Conservation (phyloP, 2,113 vertebrate genomes). For the Gila orcuttii region DNA sequence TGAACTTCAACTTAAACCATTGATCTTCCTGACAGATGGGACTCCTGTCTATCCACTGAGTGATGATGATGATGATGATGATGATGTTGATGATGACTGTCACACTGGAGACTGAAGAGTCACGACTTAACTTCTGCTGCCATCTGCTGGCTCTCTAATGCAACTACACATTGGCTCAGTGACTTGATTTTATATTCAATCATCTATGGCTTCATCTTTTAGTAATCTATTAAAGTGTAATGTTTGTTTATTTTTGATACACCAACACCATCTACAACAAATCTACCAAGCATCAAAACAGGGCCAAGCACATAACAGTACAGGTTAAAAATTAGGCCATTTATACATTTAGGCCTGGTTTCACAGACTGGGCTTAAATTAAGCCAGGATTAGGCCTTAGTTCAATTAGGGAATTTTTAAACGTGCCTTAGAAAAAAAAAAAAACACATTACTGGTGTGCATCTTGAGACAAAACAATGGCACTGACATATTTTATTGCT, state of each 20-base stretch:
- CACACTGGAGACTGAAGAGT: neutral
- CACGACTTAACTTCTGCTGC: conserved; percentile 27
- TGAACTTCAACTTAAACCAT: neutral
- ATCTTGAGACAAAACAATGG: too few species aligned
- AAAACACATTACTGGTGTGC: too few species aligned
- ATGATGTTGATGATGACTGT: neutral
- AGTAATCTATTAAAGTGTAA: neutral
- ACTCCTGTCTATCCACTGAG: neutral
- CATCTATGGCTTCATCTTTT: neutral
- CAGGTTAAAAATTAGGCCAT: neutral
- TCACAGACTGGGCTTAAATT: too few species aligned
- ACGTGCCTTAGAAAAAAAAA: too few species aligned
- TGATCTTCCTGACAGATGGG: neutral
- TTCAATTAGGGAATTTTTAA: too few species aligned
- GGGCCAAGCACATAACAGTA: neutral
- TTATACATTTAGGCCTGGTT: neutral
- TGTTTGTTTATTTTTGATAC: neutral
- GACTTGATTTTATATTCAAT: neutral
- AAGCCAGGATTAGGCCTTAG: too few species aligned
- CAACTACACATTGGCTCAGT: neutral
- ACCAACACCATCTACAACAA: neutral
- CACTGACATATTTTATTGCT: too few species aligned
- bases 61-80: neutral
- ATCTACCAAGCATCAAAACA: neutral
- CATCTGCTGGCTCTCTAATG: conserved; percentile 11